Percentiles rank a stretch among this genome's conserved stretches.
phyloP scores from a whole-genome alignment of 2,797 vertebrate genomes.

The Halcyon leucocephala region DNA sequence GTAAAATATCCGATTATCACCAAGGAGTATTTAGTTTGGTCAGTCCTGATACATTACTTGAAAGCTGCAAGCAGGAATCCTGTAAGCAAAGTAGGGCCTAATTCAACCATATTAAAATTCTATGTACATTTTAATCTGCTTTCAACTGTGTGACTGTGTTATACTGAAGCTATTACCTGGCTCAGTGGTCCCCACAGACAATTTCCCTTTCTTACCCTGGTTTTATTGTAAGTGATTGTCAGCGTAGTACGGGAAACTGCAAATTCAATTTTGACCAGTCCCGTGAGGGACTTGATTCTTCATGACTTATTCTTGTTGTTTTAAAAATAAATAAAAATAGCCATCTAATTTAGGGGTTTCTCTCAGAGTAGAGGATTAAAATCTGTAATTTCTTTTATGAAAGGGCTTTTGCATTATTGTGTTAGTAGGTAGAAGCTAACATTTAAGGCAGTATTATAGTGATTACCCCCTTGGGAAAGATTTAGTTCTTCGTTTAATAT shows the following conservation, averaged over 20 bases:
- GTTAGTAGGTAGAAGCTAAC: constrained; percentile 7
- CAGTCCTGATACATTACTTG: constrained; percentile 10
- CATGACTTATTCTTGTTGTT: constrained; percentile 23
- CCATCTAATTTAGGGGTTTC: neutral
- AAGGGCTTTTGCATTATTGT: neutral
- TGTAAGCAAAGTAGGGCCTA: constrained; percentile 37
- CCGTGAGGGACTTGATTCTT: constrained; percentile 16
- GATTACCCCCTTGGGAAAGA: neutral
- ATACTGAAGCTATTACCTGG: constrained; percentile 73
- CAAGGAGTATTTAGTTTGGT: neutral
- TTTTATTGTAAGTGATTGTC: constrained; percentile 73
- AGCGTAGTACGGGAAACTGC: constrained; percentile 40
- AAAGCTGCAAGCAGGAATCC: constrained; percentile 17
- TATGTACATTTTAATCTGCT: constrained; percentile 74
- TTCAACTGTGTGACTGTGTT: constrained; percentile 65
- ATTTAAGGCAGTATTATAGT: constrained; percentile 12
- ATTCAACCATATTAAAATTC: constrained; percentile 70
- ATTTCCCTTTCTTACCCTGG: constrained; percentile 70
- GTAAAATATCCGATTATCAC: neutral
- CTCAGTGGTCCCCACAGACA: constrained; percentile 71
- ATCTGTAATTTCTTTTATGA: neutral
- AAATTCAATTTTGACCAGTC: constrained; percentile 67
- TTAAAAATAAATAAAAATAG: constrained; percentile 29
- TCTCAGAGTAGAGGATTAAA: constrained; percentile 11
- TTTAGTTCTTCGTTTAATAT: constrained; percentile 31